Conservation (phyloP, 2,113 vertebrate genomes). For the Conger conger region DNA sequence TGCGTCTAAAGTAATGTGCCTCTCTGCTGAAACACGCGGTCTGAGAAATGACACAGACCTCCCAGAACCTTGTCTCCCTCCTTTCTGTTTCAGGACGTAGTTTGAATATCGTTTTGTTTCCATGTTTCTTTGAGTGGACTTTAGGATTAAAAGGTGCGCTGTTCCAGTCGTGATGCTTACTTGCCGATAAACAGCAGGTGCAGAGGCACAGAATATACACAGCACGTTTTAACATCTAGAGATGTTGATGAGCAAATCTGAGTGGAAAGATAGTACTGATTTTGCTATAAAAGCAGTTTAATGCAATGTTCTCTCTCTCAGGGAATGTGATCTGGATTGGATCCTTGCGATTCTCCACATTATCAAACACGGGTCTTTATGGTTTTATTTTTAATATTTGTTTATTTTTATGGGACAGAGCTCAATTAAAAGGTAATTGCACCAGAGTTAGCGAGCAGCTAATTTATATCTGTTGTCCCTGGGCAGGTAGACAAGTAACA, state of each 20-base stretch:
- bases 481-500: no score
- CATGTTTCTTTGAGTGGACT: neutral
- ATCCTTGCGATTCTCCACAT: no score
- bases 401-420: no score
- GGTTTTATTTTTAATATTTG: no score
- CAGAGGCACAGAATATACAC: no score
- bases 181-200: no score
- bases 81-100: neutral
- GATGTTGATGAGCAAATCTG: neutral
- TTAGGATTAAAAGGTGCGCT: no score
- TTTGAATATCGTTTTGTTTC: neutral
- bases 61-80: neutral
- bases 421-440: no score
- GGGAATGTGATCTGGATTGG: neutral
- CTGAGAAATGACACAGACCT: neutral
- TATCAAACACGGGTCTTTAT: neutral
- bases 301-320: neutral
- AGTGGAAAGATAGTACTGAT: neutral
- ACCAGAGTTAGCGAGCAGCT: no score
- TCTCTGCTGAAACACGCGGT: neutral
- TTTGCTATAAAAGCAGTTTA: neutral
- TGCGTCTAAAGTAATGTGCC: neutral
- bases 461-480: no score
- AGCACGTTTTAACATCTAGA: neutral
- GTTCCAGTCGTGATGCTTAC: no score